Evolutionary conservation across 2,797 vertebrate species (phyloP), one percentile per base, ranked within the genome.

Genomic region (Pseudocheirus occidentalis): DNA sequence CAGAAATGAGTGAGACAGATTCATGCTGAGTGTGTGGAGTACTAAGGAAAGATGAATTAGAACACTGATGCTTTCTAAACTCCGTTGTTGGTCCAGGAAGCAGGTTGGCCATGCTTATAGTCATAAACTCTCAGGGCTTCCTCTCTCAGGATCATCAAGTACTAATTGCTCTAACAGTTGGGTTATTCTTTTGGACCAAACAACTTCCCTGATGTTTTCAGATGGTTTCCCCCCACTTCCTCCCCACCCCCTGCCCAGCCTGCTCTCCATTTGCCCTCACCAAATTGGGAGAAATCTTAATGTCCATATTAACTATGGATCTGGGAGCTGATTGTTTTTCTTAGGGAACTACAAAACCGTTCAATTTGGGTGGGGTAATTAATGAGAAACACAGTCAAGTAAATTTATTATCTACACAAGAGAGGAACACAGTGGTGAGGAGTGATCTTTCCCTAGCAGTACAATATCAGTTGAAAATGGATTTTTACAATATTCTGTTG

Each of bases 191-290:
- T 66, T n/a, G 73, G 46, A 46, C 7, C n/a, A 0, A 0, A 0
- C 40, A 87, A 57, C 89, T 92, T 93, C 95, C 87, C 11, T 94
- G 93, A 91, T 93, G 91, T 46, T 54, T 94, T 66, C 89, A 18
- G 92, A 92, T 55, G 46, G 89, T 54, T n/a, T n/a, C n/a, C n/a
- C n/a, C n/a, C n/a, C n/a, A n/a, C n/a, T n/a, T n/a, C n/a, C n/a
- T n/a, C n/a, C n/a, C n/a, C n/a, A n/a, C 66, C 27, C 31, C 89
- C 27, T 5, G 6, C 40, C 87, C n/a, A 13, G 28, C 52, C 40
- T 46, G 11, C 34, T n/a, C 29, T 94, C 90, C 95, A 91, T 93
- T 94, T 95, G 81, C 53, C 90, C 92, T 89, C 90, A 52, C 92
- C 58, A 73, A 40, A 94, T 1, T 59, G 50, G 29, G 40, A 94